A percentile compares a stretch with the other conserved stretches of the same genome.
These are phyloP conservation scores for Trachemys scripta DNA, from an alignment of 2,113 vertebrate genomes.

Conservation along the genomic window DNA sequence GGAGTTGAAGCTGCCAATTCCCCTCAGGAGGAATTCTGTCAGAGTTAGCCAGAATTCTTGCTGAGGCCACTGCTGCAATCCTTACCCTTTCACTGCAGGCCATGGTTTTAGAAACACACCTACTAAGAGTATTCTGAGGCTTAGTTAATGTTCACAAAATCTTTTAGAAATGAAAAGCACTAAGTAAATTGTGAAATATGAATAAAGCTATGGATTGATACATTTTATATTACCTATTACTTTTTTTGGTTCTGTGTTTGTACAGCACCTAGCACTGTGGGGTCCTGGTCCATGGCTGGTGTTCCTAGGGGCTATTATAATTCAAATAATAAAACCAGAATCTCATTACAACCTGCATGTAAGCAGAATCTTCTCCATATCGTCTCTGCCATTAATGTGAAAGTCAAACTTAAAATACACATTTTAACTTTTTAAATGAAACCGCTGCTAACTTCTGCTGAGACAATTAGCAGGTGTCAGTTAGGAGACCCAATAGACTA, in stretches of 20 bases:
- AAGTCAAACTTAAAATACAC: constrained; percentile 14
- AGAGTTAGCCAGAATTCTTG: not conserved
- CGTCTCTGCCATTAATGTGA: not conserved
- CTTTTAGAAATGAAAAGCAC: not conserved
- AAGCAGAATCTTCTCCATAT: not conserved
- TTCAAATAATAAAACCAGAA: not conserved
- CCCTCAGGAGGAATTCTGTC: not conserved
- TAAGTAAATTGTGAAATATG: not conserved
- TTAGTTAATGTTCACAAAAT: not conserved
- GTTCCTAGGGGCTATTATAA: not conserved
- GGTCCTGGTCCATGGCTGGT: not conserved
- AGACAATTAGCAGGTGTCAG: constrained; percentile 78
- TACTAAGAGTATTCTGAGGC: not conserved
- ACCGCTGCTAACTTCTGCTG: constrained; percentile 58
- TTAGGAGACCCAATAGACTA: constrained; percentile 76
- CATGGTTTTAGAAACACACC: not conserved
- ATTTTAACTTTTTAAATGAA: constrained; percentile 64
- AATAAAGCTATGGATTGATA: not conserved
- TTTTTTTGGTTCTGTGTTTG: not conserved
- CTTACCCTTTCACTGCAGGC: not conserved
- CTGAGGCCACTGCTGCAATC: not conserved
- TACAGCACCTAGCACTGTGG: not conserved
- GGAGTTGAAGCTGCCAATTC: not conserved
- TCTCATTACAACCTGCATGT: not conserved
- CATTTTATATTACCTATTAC: not conserved